These are phyloP conservation scores for Sisyra nigra DNA, from an alignment of 2,888 invertebrate genomes.

Conservation along the genomic window DNA sequence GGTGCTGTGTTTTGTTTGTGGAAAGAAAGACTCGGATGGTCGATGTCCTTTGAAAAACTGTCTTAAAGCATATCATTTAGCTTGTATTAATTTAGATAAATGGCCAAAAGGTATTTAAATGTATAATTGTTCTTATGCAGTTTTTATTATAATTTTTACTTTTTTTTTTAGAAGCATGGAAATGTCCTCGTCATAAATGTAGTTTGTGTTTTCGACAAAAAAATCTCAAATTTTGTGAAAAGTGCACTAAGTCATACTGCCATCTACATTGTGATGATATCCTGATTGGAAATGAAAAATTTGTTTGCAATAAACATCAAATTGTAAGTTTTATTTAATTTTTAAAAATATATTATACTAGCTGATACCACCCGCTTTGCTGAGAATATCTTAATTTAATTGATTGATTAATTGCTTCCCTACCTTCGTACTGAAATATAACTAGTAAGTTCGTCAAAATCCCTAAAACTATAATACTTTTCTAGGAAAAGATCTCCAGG, in stretches of 20 bases:
- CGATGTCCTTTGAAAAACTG: constrained; percentile 24
- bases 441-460: no score
- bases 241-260: constrained; percentile 26
- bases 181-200: constrained; percentile 27
- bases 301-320: no score
- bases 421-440: no score
- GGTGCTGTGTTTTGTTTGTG: constrained; percentile 22
- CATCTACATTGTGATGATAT: constrained; percentile 25
- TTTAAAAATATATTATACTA: no score
- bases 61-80: constrained; percentile 23
- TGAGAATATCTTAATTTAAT: no score
- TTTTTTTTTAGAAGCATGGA: constrained; percentile 19
- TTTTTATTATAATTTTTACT: background rate
- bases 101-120: constrained; percentile 21
- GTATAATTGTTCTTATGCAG: background rate
- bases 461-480: no score
- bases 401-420: no score
- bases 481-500: no score
- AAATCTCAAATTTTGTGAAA: constrained; percentile 22
- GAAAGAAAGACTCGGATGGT: constrained; percentile 17
- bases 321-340: no score
- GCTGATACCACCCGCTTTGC: no score
- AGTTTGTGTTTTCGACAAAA: constrained; percentile 24
- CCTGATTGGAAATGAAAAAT: constrained; percentile 11
- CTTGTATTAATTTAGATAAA: constrained; percentile 21